Base-by-base conservation (phyloP, 2,888 invertebrate genomes). In the Entomobrya multifasciata region DNA sequence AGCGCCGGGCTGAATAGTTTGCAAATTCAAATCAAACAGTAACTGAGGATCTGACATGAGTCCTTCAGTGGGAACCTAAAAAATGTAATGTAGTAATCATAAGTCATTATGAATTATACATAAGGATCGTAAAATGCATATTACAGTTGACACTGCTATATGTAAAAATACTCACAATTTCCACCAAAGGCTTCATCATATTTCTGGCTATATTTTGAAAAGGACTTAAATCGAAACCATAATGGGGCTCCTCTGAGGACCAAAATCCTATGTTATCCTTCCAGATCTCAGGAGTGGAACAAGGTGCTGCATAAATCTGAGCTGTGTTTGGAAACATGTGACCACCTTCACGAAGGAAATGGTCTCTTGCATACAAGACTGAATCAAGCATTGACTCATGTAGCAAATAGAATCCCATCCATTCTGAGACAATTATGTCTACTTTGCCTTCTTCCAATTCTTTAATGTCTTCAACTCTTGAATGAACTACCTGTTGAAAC, bases 311-410 rank as follows among this genome's bases (percentile, higher is more conserved):
- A 93, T 94, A 96, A 92, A 96, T 93, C 92, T 95, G 94, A 90
- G 96, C 96, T 88, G 94, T 94, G 91, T 95, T 95, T 0, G 97
- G 97, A 92, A 97, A 96, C 93, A 97, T 94, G 4, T 94, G 92
- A 0, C 97, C 97, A 89, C 93, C 94, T 25, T 94, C 93, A 91
- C 95, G 95, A 0, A 98, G 93, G 92, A 96, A 97, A 88, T 94
- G 94, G 92, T 98, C 96, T 91, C 97, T 94, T 0, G 97, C 97
- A 91, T 93, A 93, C 13, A 98, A 93, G 2, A 99, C 96, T 0
- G 98, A 97, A 92, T 98, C 96, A 79, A 99, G 92, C 99, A 99
- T 99, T 8, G 97, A 97, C 93, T 99, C 98, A 92, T 98, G 98
- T 17, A 99, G 93, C 44, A 99, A 93, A 93, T 97, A 98, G 93